Evolutionary conservation across 2,113 vertebrate genomes (phyloP), one percentile per base, ranked within the genome.

Genomic region (Cavia aperea): DNA sequence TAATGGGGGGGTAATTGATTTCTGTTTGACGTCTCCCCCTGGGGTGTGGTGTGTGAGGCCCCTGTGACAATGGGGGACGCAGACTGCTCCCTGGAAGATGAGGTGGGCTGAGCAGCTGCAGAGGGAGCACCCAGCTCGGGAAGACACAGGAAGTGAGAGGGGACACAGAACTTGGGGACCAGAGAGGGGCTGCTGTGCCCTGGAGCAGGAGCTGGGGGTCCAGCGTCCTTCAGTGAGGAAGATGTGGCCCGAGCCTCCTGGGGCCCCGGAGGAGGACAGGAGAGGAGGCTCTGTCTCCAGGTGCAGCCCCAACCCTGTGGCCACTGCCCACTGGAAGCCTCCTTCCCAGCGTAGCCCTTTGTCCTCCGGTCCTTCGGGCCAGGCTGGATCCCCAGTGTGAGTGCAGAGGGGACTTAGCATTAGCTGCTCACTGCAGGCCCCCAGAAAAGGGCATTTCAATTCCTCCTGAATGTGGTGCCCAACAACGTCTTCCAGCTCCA

Each of bases 271-370:
- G 46, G 26, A 31, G 29, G 29, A 29, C 4, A 78, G 46, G 2
- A 23, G 29, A 56, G 23, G 39, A 63, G 51, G 31, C 8, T 13
- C n/a, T 4, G 26, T 7, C 46, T 46, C 19, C 29, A 62, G 58
- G 78, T 56, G 2, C 3, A 51, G 70, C 1, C 11, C 14, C 26
- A 10, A 26, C 29, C 19, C 31, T 19, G 70, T 51, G 63, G 12
- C 46, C 16, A 0, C 23, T 0, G 26, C 56, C 65, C 31, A 14
- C 8, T 4, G 14, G n/a, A 23, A 39, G 56, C n/a, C 0, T 14
- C 43, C 19, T 24, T 78, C 36, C 29, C 49, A 23, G 2, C 6
- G 1, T 13, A 33, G 43, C 33, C 6, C 23, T 16, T 31, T 56
- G 21, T 49, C 24, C 33, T 5, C 11, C 58, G 24, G 46, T 7